These are phyloP conservation scores for Tetragnatha montana DNA, from an alignment of 2,888 invertebrate genomes.

Conservation along the genomic window DNA sequence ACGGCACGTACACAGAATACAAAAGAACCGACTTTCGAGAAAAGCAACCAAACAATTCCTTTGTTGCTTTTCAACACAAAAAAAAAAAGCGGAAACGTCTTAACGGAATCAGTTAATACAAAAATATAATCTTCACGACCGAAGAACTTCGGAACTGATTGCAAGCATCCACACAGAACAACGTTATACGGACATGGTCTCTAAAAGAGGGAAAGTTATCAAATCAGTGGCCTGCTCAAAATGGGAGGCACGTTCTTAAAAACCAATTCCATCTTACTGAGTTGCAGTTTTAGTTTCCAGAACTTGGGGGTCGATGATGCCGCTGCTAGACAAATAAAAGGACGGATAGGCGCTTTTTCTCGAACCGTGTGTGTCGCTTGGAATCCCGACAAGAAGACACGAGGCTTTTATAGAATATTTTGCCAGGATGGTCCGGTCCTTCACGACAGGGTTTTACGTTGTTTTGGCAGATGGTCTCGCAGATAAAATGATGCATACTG, in stretches of 20 bases:
- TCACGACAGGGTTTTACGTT: too few species aligned
- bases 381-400: not conserved
- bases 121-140: not conserved
- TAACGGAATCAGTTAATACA: not conserved
- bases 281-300: conserved; percentile 5
- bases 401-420: not conserved
- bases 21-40: too few species aligned
- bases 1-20: too few species aligned
- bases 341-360: not conserved
- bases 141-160: not conserved
- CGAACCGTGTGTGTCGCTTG: not conserved
- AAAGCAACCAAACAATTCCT: too few species aligned
- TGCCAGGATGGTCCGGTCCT: not conserved
- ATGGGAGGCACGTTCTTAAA: conserved; percentile 21
- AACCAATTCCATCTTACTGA: conserved; percentile 6
- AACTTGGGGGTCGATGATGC: not conserved
- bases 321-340: not conserved
- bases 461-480: too few species aligned
- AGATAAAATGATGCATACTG: too few species aligned
- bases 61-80: too few species aligned
- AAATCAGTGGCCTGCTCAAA: not conserved
- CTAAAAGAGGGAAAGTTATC: conserved; percentile 5
- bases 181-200: not conserved
- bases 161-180: not conserved
- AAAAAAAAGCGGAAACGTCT: too few species aligned